Evolutionary conservation across 2,888 invertebrate genomes (phyloP), one percentile per base, ranked within the genome.

Genomic region (Phoenoteleia sp.): DNA sequence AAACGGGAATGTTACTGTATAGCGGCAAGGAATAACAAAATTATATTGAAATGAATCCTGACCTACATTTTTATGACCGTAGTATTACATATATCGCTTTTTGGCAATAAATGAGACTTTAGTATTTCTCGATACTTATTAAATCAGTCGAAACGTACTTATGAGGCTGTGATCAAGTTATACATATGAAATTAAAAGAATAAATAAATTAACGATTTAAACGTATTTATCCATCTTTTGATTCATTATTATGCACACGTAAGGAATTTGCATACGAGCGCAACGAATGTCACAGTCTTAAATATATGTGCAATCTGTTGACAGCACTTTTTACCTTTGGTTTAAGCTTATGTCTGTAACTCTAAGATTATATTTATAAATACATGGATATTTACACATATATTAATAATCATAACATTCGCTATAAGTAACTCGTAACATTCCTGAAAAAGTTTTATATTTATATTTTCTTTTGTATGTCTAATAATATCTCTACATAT

Each of bases 231-330:
- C 56, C 66, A 60, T 74, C 84, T 85, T 90, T 88, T 82, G 85
- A 88, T 87, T 87, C 88, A 88, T 87, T 90, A 90, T 89, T 88
- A 89, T 89, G 89, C 88, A 91, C 89, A 83, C 84, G 87, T 88
- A 86, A 87, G 85, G 69, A 80, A 87, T 88, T 75, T 76, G 80
- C 87, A 85, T 87, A 84, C 86, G 87, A 89, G 88, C 83, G 89
- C 90, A 88, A 87, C 83, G 85, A 74, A 58, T 81, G 74, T 90
- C 88, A 88, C 91, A 92, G 91, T 91, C 89, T 90, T 93, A 66
- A 81, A 92, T 93, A 71, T 76, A 82, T 52, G 87, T 92, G 92
- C 92, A 92, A 75, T 74, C 85, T 64, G 74, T 62, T 60, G 79
- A 66, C 83, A 86, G 84, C 86, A 86, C 89, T 86, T 88, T 66